phyloP scores from a whole-genome alignment of 2,797 vertebrate genomes.

The Botia kubotai region DNA sequence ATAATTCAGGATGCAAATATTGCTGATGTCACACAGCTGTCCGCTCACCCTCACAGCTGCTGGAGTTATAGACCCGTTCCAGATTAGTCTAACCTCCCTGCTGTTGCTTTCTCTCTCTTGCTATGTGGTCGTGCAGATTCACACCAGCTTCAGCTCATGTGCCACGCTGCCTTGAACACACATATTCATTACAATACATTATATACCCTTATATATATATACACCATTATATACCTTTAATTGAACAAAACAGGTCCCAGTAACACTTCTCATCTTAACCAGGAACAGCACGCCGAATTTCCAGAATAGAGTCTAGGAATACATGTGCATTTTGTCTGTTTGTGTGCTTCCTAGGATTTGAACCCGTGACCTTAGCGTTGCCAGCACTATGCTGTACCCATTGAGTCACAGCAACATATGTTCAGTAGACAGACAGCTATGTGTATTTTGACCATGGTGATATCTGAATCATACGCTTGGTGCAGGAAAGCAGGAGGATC shows the following conservation, averaged over 20 bases:
- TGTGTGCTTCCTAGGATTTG: no score
- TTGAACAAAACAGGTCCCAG: neutral
- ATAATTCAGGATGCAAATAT: constrained; percentile 21
- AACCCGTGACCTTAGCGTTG: no score
- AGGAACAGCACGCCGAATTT: no score
- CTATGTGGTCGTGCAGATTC: neutral
- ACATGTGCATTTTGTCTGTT: no score
- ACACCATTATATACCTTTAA: neutral
- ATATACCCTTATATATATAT: neutral
- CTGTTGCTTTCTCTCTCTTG: constrained; percentile 2
- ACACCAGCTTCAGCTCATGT: neutral
- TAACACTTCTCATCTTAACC: neutral
- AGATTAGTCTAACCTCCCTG: neutral
- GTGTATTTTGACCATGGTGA: no score
- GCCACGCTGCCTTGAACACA: constrained; percentile 2
- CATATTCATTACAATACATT: constrained; percentile 4
- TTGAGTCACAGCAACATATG: no score
- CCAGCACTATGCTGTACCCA: no score
- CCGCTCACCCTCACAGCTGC: constrained; percentile 18
- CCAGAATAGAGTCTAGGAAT: no score
- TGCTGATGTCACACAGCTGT: constrained; percentile 16
- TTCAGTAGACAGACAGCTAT: no score
- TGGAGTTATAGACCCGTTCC: neutral
- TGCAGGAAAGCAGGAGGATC: neutral
- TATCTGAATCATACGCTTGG: no score